Evolutionary conservation across 35 echinoderm and acorn worm species (phyloP).

Genomic region (Diadema setosum): DNA sequence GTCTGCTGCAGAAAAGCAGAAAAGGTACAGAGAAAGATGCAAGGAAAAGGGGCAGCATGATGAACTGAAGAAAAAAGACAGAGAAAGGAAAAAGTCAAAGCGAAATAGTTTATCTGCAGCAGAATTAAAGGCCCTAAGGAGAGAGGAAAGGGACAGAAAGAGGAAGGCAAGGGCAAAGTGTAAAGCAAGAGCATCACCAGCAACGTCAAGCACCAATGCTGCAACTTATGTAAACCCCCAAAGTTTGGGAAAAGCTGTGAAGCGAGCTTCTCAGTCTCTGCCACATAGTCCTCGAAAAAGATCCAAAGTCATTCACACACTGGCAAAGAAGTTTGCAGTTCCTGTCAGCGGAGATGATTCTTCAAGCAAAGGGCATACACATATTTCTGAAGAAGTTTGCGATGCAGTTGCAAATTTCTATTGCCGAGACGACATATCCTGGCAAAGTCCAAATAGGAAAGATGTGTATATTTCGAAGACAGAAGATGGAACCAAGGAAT

Average conservation of each 20-base stretch:
- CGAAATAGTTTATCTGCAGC: background rate
- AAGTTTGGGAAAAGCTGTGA: background rate
- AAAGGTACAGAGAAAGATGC: background rate
- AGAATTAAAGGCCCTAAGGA: background rate
- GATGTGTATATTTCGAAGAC: background rate
- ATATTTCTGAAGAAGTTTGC: background rate
- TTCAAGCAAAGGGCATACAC: background rate
- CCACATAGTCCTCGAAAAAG: background rate
- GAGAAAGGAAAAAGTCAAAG: background rate
- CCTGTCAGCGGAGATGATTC: background rate
- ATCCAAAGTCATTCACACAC: background rate
- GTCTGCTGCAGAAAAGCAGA: background rate
- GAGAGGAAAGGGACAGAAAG: background rate
- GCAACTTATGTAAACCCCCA: background rate
- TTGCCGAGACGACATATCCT: background rate
- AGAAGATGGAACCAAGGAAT: background rate
- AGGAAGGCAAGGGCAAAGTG: background rate
- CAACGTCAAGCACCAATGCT: background rate
- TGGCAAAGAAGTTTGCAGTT: background rate
- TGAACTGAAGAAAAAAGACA: background rate
- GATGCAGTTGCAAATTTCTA: background rate
- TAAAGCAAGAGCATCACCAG: background rate
- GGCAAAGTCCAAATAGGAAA: background rate
- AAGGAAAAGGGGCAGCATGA: background rate
- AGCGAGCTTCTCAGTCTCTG: background rate